A percentile compares a stretch with the other conserved stretches of the same genome.
phyloP scores from a whole-genome alignment of 2,113 vertebrate species.

The Petaurus breviceps region DNA sequence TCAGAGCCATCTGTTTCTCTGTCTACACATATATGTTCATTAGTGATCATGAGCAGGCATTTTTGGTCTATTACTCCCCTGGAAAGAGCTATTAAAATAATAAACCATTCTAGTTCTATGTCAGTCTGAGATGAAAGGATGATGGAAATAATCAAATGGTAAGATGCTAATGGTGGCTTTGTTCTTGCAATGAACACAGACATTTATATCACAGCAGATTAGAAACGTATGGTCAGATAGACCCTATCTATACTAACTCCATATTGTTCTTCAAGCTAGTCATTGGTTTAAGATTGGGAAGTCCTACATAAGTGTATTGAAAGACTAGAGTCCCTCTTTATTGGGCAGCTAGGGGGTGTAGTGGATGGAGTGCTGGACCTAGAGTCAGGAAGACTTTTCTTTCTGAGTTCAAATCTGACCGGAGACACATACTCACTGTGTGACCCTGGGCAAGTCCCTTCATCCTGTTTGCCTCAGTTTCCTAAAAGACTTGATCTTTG shows the following conservation, averaged over 20 bases:
- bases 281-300: neutral
- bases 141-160: neutral
- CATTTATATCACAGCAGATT: neutral
- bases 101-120: slow-evolving; percentile 51
- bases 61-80: slow-evolving; percentile 26
- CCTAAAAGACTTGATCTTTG: too few relatives aligned
- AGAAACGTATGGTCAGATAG: slow-evolving; percentile 36
- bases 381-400: neutral
- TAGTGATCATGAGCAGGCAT: slow-evolving; percentile 51
- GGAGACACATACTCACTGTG: neutral
- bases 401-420: neutral
- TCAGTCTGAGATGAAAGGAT: slow-evolving; percentile 37
- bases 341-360: neutral
- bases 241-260: neutral
- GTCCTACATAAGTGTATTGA: neutral
- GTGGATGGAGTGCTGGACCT: neutral
- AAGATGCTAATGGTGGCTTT: neutral
- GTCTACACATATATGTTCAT: slow-evolving; percentile 61
- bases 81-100: slow-evolving; percentile 63
- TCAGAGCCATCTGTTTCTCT: slow-evolving; percentile 72
- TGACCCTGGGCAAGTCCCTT: neutral
- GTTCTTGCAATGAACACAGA: neutral
- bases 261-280: slow-evolving; percentile 10
- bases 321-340: neutral
- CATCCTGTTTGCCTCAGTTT: neutral